Evolutionary conservation across 2,888 invertebrate genomes (phyloP).

Genomic region (Uropetala carovei): DNA sequence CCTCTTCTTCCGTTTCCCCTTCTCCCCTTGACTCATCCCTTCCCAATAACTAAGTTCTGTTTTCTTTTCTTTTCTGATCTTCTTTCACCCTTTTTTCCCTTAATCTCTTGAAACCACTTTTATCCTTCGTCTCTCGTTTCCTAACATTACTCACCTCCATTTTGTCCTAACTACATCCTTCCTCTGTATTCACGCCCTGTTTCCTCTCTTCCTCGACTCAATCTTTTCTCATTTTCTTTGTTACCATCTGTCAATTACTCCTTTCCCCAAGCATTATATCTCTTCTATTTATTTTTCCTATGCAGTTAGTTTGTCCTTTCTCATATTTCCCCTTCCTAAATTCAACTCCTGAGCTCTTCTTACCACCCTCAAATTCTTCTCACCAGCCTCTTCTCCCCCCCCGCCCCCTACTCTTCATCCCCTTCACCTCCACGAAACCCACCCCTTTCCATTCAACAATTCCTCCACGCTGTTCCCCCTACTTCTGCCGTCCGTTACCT

Average conservation of each 20-base stretch:
- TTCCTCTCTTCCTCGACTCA: background rate
- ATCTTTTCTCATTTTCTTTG: no score
- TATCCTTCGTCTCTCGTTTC: no score
- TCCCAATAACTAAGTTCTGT: background rate
- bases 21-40: background rate
- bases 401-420: background rate
- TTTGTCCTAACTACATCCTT: no score
- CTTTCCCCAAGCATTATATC: background rate
- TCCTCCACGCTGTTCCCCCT: background rate
- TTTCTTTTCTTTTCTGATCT: background rate
- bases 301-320: background rate
- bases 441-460: background rate
- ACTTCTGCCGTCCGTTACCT: background rate
- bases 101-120: background rate
- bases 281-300: background rate
- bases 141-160: no score
- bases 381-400: background rate
- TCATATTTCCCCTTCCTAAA: background rate
- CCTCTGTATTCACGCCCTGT: no score
- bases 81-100: background rate
- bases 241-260: no score
- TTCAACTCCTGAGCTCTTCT: background rate
- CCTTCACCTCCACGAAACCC: no score
- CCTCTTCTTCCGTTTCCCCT: background rate
- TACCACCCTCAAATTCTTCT: background rate